Evolutionary conservation across 2,797 vertebrate species (phyloP), one percentile per base, ranked within the genome.

Genomic region (Parotocinclus haroldoi): DNA sequence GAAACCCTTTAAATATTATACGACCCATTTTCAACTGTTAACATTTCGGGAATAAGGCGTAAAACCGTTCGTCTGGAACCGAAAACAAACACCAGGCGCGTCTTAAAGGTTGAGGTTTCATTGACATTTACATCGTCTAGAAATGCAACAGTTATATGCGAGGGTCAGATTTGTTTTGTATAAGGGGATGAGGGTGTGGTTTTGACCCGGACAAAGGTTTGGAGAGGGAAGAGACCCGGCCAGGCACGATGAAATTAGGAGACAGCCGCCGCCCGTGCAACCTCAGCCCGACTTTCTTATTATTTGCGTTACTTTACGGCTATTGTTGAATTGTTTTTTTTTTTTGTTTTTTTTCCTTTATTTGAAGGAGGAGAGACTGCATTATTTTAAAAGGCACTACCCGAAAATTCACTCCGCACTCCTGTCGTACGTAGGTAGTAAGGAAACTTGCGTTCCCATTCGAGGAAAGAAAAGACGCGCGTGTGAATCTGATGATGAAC

Each of bases 301-400:
- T 63, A 62, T 45, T 63, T 57, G 27, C 27, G 27, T 27, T 27
- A 27, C 27, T 27, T 27, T 27, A 27, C 2, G 2, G 27, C 27
- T 27, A 27, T 27, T 27, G 27, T 27, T 27, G 2, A 27, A 2
- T 4, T 38, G 45, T 58, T 27, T 14, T 39, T 63, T 60, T 50
- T 42, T 42, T 42, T 42, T 38, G 45, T 58, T 27, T 14, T 39
- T 63, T 60, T 50, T 42, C n/a, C n/a, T n/a, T n/a, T 42, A 4
- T 42, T 9, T 42, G 45, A 7, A 9, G 45, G 67, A 46, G 58
- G 75, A 58, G 74, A 79, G 80, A 74, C 76, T 74, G 67, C 63
- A 72, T 79, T 74, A 74, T 76, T 78, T 81, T 68, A 82, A 88
- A n/a, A 90, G 86, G 87, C 88, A 89, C 89, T 88, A 87, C 81